Evolutionary conservation across 1,140 invertebrate species (phyloP).

Genomic region (Hypothenemus hampei): DNA sequence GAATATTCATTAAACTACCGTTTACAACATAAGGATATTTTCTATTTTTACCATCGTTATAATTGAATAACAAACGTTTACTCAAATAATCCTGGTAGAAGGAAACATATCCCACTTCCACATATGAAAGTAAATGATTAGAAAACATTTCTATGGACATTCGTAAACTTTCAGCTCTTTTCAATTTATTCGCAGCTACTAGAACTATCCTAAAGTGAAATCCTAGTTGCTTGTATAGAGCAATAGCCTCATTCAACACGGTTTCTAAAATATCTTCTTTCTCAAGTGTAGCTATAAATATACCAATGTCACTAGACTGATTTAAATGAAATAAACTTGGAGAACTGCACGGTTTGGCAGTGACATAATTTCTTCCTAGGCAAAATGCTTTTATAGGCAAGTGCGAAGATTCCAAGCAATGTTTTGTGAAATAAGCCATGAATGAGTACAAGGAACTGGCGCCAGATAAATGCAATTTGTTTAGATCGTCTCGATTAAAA

Average conservation of each 20-base stretch:
- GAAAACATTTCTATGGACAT: constrained; percentile 65
- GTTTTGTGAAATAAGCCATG: constrained; percentile 59
- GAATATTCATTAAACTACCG: constrained; percentile 60
- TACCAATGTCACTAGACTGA: constrained; percentile 56
- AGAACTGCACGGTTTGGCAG: constrained; percentile 40
- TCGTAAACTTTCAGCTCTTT: constrained; percentile 56
- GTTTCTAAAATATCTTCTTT: constrained; percentile 45
- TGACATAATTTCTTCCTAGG: constrained; percentile 58
- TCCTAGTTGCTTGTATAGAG: constrained; percentile 54
- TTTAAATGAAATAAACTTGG: constrained; percentile 55
- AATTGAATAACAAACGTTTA: constrained; percentile 60
- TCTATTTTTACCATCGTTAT: constrained; percentile 48
- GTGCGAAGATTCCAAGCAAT: constrained; percentile 48
- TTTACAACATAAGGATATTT: constrained; percentile 56
- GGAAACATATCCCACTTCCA: constrained; percentile 62
- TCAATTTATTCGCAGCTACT: constrained; percentile 51
- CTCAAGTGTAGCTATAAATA: constrained; percentile 52
- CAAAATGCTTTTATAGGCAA: constrained; percentile 60
- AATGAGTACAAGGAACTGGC: constrained; percentile 58
- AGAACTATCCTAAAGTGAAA: constrained; percentile 57
- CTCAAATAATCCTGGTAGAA: constrained; percentile 60
- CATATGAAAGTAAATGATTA: constrained; percentile 50
- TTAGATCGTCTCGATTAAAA: constrained; percentile 47
- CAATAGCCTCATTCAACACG: constrained; percentile 46
- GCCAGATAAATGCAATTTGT: constrained; percentile 60